phyloP scores from a whole-genome alignment of 2,797 vertebrate species.

The Siniperca scherzeri region DNA sequence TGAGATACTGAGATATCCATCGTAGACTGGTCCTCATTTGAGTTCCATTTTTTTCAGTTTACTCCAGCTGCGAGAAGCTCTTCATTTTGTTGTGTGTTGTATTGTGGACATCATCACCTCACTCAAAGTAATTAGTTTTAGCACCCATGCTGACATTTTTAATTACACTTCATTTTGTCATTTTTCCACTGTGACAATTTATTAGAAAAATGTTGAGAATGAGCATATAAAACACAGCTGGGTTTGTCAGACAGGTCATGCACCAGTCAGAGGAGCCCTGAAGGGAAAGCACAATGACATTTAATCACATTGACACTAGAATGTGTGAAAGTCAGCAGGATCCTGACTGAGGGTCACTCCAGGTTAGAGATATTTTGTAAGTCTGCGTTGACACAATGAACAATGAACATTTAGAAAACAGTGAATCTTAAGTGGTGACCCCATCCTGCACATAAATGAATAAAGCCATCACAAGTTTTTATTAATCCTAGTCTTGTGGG shows the following conservation, averaged over 20 bases:
- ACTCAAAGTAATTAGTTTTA: background rate
- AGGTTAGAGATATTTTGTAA: background rate
- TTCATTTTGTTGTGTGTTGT: background rate
- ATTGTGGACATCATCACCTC: constrained; percentile 1
- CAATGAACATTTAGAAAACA: too few relatives aligned
- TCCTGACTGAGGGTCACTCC: background rate
- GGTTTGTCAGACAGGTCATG: background rate
- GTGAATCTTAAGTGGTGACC: background rate
- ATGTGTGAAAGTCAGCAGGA: background rate
- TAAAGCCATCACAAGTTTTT: too few relatives aligned
- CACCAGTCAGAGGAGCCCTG: background rate
- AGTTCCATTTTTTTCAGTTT: too few relatives aligned
- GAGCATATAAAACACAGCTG: background rate
- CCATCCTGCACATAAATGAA: background rate
- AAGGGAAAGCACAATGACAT: background rate
- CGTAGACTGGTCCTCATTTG: too few relatives aligned
- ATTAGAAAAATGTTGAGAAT: background rate
- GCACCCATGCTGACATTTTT: constrained; percentile 6
- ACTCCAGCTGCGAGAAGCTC: constrained; percentile 3
- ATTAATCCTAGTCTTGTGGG: too few relatives aligned
- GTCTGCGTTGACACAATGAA: background rate
- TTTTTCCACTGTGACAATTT: background rate
- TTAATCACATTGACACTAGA: background rate
- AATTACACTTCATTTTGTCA: background rate
- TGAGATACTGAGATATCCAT: too few relatives aligned